phyloP scores from a whole-genome alignment of 2,113 vertebrate genomes.

The Ammodytes marinus region DNA sequence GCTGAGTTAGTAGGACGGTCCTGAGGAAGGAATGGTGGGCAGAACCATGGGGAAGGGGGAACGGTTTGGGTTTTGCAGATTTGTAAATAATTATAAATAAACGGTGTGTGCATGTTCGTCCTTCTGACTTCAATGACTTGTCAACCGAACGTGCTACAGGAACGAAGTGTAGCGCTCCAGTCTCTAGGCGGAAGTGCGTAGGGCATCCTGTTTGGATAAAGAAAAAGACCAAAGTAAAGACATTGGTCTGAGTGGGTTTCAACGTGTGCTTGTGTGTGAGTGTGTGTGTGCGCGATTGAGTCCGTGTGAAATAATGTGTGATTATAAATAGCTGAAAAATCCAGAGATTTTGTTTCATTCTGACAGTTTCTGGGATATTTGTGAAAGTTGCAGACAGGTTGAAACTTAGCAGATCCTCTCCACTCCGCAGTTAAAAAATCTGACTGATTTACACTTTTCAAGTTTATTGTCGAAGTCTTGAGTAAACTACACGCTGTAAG shows the following conservation, averaged over 20 bases:
- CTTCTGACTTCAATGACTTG: conserved; percentile 59
- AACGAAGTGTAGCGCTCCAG: conserved; percentile 11
- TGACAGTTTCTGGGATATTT: conserved; percentile 52
- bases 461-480: conserved; percentile 56
- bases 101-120: conserved; percentile 72
- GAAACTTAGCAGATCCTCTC: conserved; percentile 30
- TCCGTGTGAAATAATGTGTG: conserved; percentile 44
- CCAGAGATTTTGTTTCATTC: conserved; percentile 30
- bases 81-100: conserved; percentile 88
- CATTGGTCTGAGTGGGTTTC: conserved; percentile 58
- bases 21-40: no score
- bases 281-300: conserved; percentile 24
- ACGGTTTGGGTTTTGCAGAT: conserved; percentile 58
- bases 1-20: not conserved
- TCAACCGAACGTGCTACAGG: conserved; percentile 40
- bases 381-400: conserved; percentile 33
- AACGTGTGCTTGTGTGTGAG: conserved; percentile 24
- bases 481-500: conserved; percentile 51
- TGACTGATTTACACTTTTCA: conserved; percentile 43
- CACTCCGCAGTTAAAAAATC: conserved; percentile 28
- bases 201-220: conserved; percentile 48
- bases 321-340: conserved; percentile 34
- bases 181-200: conserved; percentile 47
- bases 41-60: conserved; percentile 15
- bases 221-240: conserved; percentile 57